phyloP scores from a whole-genome alignment of 2,113 vertebrate species.

The Meles meles region DNA sequence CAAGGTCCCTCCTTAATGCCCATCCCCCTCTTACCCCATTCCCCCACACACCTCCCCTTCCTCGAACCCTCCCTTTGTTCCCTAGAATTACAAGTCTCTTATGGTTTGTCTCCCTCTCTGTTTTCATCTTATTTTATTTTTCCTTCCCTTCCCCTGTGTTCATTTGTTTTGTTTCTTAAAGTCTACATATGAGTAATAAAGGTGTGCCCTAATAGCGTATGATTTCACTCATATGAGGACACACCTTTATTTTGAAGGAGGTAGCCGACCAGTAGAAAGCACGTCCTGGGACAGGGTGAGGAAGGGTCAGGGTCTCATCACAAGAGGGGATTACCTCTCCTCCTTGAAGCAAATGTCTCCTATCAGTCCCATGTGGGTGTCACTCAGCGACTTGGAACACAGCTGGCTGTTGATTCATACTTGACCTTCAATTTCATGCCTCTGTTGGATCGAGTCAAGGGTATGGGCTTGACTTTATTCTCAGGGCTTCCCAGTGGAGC shows the following conservation, averaged over 20 bases:
- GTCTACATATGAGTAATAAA: background rate
- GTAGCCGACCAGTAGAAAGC: background rate
- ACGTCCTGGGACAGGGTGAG: fast-evolving
- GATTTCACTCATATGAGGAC: background rate
- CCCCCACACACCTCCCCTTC: background rate
- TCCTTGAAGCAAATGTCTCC: background rate
- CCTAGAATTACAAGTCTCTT: background rate
- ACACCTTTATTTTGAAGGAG: background rate
- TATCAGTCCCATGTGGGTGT: background rate
- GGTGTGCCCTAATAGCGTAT: background rate
- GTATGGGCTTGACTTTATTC: background rate
- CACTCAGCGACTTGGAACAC: background rate
- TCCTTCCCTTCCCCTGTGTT: background rate
- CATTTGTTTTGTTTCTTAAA: background rate
- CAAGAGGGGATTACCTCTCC: background rate
- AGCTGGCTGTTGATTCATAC: background rate
- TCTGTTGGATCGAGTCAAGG: background rate
- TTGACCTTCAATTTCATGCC: background rate
- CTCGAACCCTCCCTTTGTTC: background rate
- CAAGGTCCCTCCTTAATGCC: background rate
- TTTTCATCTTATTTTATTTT: background rate
- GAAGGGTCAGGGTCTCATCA: fast-evolving
- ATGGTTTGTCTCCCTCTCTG: background rate
- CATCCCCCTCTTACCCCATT: background rate
- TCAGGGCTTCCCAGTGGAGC: background rate